These are phyloP conservation scores for Tuta absoluta DNA, from an alignment of 2,888 invertebrate genomes.

Conservation along the genomic window DNA sequence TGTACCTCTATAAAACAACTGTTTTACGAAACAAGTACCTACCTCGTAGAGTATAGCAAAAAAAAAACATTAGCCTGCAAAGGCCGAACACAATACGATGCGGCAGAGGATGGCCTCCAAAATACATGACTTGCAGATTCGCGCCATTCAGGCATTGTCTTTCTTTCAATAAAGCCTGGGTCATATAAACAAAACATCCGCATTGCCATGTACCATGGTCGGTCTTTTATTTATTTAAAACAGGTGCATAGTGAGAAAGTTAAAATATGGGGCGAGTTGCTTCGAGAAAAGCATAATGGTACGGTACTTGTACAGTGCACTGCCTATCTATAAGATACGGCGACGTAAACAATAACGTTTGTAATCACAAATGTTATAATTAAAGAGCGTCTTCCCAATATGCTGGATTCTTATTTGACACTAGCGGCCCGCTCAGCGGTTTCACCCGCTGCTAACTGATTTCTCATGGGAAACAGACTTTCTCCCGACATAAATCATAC, in stretches of 20 bases:
- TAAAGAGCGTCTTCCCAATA: too few species aligned
- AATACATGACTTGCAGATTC: slow-evolving; percentile 28
- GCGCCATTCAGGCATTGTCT: slow-evolving; percentile 12
- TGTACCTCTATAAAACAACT: neutral
- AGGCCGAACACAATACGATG: slow-evolving; percentile 26
- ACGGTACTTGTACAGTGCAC: too few species aligned
- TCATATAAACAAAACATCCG: slow-evolving; percentile 16
- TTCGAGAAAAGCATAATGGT: too few species aligned
- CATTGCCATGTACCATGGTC: slow-evolving; percentile 4
- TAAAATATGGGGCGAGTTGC: too few species aligned
- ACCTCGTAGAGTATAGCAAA: neutral
- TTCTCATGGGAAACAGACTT: too few species aligned
- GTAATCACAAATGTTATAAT: too few species aligned
- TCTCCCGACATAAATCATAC: too few species aligned
- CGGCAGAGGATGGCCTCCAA: slow-evolving; percentile 28
- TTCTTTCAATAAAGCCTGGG: slow-evolving; percentile 25
- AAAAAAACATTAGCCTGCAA: slow-evolving; percentile 25
- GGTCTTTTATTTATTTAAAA: neutral
- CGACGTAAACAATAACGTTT: too few species aligned
- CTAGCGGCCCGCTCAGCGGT: too few species aligned
- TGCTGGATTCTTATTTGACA: too few species aligned
- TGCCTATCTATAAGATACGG: too few species aligned
- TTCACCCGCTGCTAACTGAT: too few species aligned
- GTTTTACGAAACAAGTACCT: neutral
- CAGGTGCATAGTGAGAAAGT: neutral